These are phyloP conservation scores for Stichopus chloronotus DNA, from an alignment of 35 echinoderm and acorn worm genomes.

Conservation along the genomic window DNA sequence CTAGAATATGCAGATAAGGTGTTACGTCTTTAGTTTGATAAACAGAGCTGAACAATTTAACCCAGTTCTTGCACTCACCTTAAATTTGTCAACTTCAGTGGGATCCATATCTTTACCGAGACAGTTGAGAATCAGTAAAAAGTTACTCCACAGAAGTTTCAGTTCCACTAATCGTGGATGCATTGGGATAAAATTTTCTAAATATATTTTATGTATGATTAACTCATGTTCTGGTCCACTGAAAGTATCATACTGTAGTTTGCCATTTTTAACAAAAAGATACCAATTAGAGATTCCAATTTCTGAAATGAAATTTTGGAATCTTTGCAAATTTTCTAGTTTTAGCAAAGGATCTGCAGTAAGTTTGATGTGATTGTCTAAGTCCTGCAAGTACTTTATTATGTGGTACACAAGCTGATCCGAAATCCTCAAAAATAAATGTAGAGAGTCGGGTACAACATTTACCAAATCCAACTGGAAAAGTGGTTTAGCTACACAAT, in stretches of 20 bases:
- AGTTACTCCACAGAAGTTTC: neutral
- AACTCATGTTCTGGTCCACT: neutral
- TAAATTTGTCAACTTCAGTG: conserved; percentile 13
- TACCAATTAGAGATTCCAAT: conserved; percentile 34
- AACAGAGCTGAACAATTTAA: neutral
- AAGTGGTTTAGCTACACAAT: neutral
- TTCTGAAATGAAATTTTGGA: neutral
- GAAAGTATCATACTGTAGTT: conserved; percentile 24
- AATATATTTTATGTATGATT: neutral
- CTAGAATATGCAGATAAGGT: conserved; percentile 46
- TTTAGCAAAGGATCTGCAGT: neutral
- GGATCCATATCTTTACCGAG: neutral
- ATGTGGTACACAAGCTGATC: conserved; percentile 45
- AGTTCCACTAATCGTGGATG: neutral
- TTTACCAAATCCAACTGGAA: conserved; percentile 1
- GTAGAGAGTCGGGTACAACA: conserved; percentile 38
- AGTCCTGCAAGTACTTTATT: neutral
- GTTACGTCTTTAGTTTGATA: conserved; percentile 20
- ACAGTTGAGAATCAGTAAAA: neutral
- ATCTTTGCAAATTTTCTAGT: conserved; percentile 5
- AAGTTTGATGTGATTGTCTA: neutral
- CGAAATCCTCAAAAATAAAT: conserved; percentile 19
- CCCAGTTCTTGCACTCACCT: neutral
- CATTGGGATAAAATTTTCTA: neutral
- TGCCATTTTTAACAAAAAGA: conserved; percentile 25